Conservation (phyloP, 2,888 invertebrate genomes). For the Pammene fasciana region DNA sequence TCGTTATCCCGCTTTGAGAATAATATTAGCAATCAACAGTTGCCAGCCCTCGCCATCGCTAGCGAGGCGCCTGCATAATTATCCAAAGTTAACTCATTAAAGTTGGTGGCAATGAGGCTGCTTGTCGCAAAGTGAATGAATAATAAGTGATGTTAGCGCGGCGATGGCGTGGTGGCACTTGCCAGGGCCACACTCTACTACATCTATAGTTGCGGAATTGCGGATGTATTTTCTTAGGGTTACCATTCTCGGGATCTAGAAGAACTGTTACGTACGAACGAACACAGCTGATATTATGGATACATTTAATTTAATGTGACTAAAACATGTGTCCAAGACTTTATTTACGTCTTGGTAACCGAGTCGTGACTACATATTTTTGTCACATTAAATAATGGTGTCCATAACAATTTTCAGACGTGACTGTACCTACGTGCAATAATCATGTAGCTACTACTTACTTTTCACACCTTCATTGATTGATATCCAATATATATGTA, state of each 20-base stretch:
- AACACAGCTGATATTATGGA: too few species aligned
- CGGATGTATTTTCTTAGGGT: neutral
- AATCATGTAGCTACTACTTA: too few species aligned
- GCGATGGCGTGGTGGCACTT: neutral
- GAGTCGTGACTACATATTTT: too few species aligned
- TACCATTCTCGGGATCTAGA: neutral
- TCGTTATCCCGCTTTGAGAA: constrained; percentile 3
- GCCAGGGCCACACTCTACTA: neutral
- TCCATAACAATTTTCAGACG: too few species aligned
- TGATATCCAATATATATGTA: too few species aligned
- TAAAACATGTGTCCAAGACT: too few species aligned
- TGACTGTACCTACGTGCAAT: too few species aligned
- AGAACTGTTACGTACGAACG: too few species aligned
- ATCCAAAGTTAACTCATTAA: constrained; percentile 33
- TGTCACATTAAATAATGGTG: too few species aligned
- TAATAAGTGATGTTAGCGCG: constrained; percentile 33
- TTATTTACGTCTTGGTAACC: too few species aligned
- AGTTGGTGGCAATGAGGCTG: constrained; percentile 20
- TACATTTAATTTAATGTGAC: too few species aligned
- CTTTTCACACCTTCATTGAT: too few species aligned
- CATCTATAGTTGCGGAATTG: neutral
- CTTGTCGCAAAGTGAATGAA: constrained; percentile 29
- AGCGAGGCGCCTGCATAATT: constrained; percentile 20
- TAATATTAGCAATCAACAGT: constrained; percentile 4
- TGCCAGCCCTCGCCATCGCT: neutral